Evolutionary conservation across 2,888 invertebrate species (phyloP), one percentile per base, ranked within the genome.

Genomic region (Hyalella azteca): DNA sequence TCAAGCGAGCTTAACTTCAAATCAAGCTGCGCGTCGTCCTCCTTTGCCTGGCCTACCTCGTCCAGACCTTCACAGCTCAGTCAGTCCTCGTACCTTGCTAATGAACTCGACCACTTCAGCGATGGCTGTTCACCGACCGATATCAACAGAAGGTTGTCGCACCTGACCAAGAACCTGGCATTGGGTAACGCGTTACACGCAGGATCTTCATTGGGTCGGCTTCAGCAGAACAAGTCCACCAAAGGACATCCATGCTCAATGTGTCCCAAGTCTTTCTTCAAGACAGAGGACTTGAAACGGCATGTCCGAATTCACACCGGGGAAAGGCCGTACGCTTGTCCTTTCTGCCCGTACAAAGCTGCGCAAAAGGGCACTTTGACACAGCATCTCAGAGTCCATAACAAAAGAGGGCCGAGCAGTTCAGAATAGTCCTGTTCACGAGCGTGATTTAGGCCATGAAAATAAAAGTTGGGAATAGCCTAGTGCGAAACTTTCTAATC

Each of bases 291-390:
- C 29, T 36, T 66, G 7, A 66, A 66, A 36, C 22, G 66, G n/a
- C 82, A 81, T 50, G 78, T 81, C 32, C 77, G 82, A 39, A 82
- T 77, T 1, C 82, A 82, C 66, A 82, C 82, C 9, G 82, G 82
- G 45, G 82, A 82, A 60, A 77, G 81, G 48, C 82, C 82, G n/a
- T 82, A 79, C 60, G 82, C 81, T n/a, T 81, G 82, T 50, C 81
- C 77, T 7, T 79, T 40, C 60, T 82, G 81, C 45, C 78, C 81
- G 1, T 82, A 82, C n/a, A 77, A 81, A 54, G 81, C 81, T 19
- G 73, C 82, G 29, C 82, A 82, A 75, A 82, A 82, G 49, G 82
- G 82, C 7, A 82, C 81, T 73, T 49, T 82, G n/a, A 79, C 81
- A 48, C 66, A 79, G 15, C 82, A 82, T 26, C 73, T 82, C 29